Conservation (phyloP, 2,113 vertebrate genomes). For the Glaucomys volans region DNA sequence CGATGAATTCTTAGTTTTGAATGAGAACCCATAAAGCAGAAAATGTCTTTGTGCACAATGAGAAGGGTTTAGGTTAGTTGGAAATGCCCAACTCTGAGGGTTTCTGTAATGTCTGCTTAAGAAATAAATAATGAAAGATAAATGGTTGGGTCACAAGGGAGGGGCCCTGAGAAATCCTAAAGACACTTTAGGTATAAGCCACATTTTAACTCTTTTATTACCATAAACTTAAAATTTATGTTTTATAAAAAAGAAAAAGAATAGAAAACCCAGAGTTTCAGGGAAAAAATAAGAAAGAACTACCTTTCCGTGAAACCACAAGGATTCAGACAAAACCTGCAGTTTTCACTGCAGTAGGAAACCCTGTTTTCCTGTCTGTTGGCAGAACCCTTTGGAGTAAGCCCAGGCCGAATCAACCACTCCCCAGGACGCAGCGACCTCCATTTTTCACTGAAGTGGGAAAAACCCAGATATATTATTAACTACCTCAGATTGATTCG, state of each 20-base stretch:
- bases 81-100: neutral
- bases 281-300: neutral
- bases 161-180: neutral
- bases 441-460: neutral
- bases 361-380: neutral
- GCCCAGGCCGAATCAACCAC: neutral
- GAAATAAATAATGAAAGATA: too few relatives aligned
- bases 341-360: neutral
- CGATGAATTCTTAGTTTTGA: neutral
- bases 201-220: neutral
- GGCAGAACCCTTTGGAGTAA: neutral
- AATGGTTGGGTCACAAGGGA: too few relatives aligned
- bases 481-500: neutral
- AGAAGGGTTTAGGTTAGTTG: neutral
- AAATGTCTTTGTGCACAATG: neutral
- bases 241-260: too few relatives aligned
- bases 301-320: neutral
- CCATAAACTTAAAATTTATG: too few relatives aligned
- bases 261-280: neutral
- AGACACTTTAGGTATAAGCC: neutral
- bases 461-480: neutral
- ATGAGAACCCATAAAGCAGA: neutral
- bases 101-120: too few relatives aligned
- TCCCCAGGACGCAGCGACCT: neutral
- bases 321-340: neutral